These are phyloP conservation scores for Podarcis siculus DNA, from an alignment of 2,797 vertebrate genomes.

Conservation along the genomic window DNA sequence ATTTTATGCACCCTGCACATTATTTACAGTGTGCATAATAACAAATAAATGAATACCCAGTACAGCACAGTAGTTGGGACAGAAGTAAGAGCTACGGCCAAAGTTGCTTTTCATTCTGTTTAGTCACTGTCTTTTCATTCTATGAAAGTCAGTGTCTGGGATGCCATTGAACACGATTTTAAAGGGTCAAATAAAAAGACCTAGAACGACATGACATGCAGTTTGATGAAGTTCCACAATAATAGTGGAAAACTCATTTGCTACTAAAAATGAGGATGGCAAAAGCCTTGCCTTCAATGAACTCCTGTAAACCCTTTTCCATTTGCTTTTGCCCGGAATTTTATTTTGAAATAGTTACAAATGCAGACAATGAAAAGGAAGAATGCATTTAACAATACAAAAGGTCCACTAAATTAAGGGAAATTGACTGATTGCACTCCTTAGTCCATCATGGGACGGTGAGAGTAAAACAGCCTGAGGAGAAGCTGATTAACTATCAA, in stretches of 20 bases:
- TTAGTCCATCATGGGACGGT: background rate
- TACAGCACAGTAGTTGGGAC: background rate
- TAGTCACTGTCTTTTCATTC: background rate
- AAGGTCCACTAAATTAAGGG: background rate
- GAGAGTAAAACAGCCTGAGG: background rate
- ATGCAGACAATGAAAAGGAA: background rate
- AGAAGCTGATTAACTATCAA: background rate
- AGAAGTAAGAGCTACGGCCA: background rate
- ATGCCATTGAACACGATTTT: background rate
- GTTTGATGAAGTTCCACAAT: background rate
- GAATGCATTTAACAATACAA: background rate
- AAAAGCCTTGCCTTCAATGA: constrained; percentile 13
- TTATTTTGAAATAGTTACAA: background rate
- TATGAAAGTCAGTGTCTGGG: background rate
- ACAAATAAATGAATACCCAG: too few relatives aligned
- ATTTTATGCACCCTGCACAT: background rate
- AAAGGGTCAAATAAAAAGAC: background rate
- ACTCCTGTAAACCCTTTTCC: background rate
- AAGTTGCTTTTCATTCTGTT: background rate
- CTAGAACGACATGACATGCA: background rate
- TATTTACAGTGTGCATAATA: too few relatives aligned
- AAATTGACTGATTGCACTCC: background rate
- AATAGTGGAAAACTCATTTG: background rate
- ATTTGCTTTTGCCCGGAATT: background rate
- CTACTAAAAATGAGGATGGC: background rate